These are phyloP conservation scores for Pachyseris speciosa DNA, from an alignment of 64 coral and sea anemone species.

Conservation along the genomic window DNA sequence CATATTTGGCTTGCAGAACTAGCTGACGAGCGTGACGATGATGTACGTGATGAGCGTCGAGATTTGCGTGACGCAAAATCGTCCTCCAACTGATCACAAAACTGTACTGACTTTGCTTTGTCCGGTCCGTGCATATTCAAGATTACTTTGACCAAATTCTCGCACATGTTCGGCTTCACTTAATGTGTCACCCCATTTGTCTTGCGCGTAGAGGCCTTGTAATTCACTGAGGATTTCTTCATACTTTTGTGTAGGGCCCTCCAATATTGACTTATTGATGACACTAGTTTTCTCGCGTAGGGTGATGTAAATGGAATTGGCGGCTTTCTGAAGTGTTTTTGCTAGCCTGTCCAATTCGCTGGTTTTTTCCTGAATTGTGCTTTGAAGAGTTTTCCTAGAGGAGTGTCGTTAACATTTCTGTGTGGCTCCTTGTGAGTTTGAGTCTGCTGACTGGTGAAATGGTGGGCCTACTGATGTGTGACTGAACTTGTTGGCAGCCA, in stretches of 20 bases:
- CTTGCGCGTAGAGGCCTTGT: not conserved
- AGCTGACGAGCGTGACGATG: not conserved
- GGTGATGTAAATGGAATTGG: not conserved
- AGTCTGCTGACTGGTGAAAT: too few relatives aligned
- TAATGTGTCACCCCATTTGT: constrained; percentile 5
- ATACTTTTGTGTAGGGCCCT: not conserved
- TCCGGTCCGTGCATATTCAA: not conserved
- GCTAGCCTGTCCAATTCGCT: not conserved
- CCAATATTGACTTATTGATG: not conserved
- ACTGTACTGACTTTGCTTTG: not conserved
- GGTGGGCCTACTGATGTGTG: too few relatives aligned
- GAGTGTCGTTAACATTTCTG: not conserved
- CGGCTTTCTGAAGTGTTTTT: not conserved
- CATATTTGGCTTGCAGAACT: constrained; percentile 13
- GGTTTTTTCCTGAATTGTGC: not conserved
- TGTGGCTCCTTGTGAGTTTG: too few relatives aligned
- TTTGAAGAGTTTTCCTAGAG: not conserved
- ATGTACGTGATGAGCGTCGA: not conserved
- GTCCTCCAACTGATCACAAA: not conserved
- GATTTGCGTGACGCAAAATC: not conserved
- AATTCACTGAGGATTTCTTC: not conserved
- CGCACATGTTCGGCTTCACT: not conserved
- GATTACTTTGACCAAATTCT: not conserved
- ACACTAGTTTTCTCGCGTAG: not conserved
- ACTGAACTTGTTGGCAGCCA: too few relatives aligned